A percentile compares a stretch with the other conserved stretches of the same genome.
Evolutionary conservation across 2,113 vertebrate species (phyloP).

Genomic region (Microtus oregoni): DNA sequence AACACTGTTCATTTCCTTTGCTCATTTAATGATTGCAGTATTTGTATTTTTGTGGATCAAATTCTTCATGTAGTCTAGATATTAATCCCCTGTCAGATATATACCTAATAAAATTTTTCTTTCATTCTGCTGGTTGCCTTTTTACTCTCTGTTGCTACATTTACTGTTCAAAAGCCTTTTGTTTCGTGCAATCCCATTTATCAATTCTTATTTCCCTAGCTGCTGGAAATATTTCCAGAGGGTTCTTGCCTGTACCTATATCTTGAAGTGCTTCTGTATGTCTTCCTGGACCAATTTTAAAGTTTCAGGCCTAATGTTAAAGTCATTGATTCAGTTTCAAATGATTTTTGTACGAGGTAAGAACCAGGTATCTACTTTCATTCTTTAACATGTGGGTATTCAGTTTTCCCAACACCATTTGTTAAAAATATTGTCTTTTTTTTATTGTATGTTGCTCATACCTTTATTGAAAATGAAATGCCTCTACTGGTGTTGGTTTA

Average conservation of each 20-base stretch:
- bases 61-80: not conserved
- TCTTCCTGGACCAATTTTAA: not conserved
- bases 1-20: not conserved
- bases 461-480: not conserved
- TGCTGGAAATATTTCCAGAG: not conserved
- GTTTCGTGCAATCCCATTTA: not conserved
- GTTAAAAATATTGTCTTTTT: not conserved
- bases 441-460: not conserved
- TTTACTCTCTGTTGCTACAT: not conserved
- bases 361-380: not conserved
- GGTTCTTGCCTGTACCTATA: not conserved
- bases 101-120: not conserved
- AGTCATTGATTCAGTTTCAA: not conserved
- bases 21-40: not conserved
- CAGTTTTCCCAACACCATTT: not conserved
- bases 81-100: too few species aligned
- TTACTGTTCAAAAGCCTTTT: not conserved
- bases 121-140: not conserved
- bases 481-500: not conserved
- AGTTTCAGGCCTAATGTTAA: not conserved
- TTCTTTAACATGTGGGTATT: not conserved
- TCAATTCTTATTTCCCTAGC: not conserved
- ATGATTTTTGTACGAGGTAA: not conserved
- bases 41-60: not conserved
- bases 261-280: not conserved